Conservation (phyloP, 1,140 invertebrate genomes). For the Fopius arisanus region DNA sequence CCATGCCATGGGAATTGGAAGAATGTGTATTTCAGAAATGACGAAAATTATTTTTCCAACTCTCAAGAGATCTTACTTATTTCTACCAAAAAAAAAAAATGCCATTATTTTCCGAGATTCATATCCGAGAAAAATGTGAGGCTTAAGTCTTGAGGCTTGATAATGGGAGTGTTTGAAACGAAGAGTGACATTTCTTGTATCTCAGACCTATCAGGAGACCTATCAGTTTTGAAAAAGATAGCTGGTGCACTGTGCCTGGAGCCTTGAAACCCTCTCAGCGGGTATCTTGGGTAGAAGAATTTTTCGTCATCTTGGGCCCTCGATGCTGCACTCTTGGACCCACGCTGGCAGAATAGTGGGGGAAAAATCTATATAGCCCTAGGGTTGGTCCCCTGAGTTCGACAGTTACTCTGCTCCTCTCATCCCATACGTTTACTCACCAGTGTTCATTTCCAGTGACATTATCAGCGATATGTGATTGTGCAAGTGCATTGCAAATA, state of each 20-base stretch:
- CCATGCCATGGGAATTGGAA: no score
- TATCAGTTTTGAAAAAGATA: conserved; percentile 3
- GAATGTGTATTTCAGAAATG: no score
- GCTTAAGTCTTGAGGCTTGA: no score
- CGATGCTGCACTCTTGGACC: conserved; percentile 3
- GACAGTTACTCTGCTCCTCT: background rate
- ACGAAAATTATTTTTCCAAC: no score
- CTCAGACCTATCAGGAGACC: background rate
- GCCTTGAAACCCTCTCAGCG: conserved; percentile 10
- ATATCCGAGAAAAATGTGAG: no score
- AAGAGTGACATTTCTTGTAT: background rate
- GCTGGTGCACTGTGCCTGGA: background rate
- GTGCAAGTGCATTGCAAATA: background rate
- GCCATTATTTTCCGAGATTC: no score
- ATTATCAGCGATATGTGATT: background rate
- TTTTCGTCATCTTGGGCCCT: background rate
- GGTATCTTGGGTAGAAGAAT: background rate
- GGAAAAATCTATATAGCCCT: conserved; percentile 5
- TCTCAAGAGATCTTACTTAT: no score
- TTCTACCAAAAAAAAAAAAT: no score
- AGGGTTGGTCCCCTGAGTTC: conserved; percentile 6
- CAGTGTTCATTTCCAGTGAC: background rate
- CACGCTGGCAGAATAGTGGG: conserved; percentile 6
- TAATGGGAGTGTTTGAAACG: background rate
- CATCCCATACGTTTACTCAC: background rate